Evolutionary conservation across 2,113 vertebrate genomes (phyloP).

Genomic region (Phylloscopus whistleri): DNA sequence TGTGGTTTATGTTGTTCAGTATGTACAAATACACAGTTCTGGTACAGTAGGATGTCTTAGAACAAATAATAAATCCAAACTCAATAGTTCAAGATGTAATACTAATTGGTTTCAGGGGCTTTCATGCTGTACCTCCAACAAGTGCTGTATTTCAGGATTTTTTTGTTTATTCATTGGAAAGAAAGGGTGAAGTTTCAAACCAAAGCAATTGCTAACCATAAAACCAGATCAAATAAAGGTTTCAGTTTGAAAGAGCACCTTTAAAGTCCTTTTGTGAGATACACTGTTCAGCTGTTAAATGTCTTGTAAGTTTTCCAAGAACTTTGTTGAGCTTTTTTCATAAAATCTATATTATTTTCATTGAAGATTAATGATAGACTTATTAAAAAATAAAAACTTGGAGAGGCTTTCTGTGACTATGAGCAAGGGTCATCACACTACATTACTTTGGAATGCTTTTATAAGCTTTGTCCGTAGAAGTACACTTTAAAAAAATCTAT

Average conservation of each 20-base stretch:
- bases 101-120: slow-evolving; percentile 5
- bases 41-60: neutral
- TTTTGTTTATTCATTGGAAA: slow-evolving; percentile 67
- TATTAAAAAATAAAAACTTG: slow-evolving; percentile 65
- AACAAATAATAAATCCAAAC: slow-evolving; percentile 21
- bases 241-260: slow-evolving; percentile 54
- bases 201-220: slow-evolving; percentile 63
- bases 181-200: slow-evolving; percentile 60
- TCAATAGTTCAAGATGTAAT: neutral
- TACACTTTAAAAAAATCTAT: slow-evolving; percentile 13
- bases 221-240: slow-evolving; percentile 70
- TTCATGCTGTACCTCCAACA: slow-evolving; percentile 7
- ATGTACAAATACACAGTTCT: neutral
- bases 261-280: slow-evolving; percentile 66
- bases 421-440: slow-evolving; percentile 54
- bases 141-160: slow-evolving; percentile 41
- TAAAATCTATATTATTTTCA: slow-evolving; percentile 68
- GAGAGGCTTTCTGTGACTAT: slow-evolving; percentile 46
- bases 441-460: slow-evolving; percentile 62
- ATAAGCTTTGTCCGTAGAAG: slow-evolving; percentile 58
- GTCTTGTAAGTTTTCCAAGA: slow-evolving; percentile 68
- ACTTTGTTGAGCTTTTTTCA: slow-evolving; percentile 58
- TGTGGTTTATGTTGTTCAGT: neutral
- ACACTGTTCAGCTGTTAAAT: slow-evolving; percentile 63
- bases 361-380: slow-evolving; percentile 54